Conservation (phyloP, 2,888 invertebrate genomes). For the Acleris literana region DNA sequence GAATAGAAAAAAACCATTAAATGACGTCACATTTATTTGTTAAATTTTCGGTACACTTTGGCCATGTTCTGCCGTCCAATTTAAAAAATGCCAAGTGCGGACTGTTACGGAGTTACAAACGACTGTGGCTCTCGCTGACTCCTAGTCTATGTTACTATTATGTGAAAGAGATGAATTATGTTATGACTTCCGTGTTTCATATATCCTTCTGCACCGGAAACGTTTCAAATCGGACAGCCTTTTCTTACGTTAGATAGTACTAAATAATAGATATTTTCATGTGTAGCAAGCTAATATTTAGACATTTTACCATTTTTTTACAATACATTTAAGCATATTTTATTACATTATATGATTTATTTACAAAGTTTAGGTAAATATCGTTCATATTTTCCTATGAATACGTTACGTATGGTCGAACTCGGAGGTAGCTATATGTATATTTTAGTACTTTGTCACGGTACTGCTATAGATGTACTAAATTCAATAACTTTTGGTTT, state of each 20-base stretch:
- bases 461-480: too few relatives aligned
- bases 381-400: too few relatives aligned
- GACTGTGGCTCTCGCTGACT: not conserved
- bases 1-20: slow-evolving; percentile 11
- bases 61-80: slow-evolving; percentile 18
- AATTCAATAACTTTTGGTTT: too few relatives aligned
- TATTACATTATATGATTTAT: not conserved
- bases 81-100: too few relatives aligned
- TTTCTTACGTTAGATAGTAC: not conserved
- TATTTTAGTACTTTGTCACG: too few relatives aligned
- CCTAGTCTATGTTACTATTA: too few relatives aligned
- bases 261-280: not conserved
- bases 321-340: slow-evolving; percentile 5
- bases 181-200: too few relatives aligned
- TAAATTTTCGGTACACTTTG: slow-evolving; percentile 39
- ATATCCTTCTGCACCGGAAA: too few relatives aligned
- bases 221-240: too few relatives aligned
- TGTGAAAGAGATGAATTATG: too few relatives aligned
- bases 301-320: not conserved
- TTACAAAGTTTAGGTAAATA: slow-evolving; percentile 11
- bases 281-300: not conserved
- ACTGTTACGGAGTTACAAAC: not conserved
- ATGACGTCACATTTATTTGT: slow-evolving; percentile 46
- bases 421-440: too few relatives aligned
- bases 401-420: too few relatives aligned